phyloP scores from a whole-genome alignment of 2,797 vertebrate species.

The Eulemur mongoz region DNA sequence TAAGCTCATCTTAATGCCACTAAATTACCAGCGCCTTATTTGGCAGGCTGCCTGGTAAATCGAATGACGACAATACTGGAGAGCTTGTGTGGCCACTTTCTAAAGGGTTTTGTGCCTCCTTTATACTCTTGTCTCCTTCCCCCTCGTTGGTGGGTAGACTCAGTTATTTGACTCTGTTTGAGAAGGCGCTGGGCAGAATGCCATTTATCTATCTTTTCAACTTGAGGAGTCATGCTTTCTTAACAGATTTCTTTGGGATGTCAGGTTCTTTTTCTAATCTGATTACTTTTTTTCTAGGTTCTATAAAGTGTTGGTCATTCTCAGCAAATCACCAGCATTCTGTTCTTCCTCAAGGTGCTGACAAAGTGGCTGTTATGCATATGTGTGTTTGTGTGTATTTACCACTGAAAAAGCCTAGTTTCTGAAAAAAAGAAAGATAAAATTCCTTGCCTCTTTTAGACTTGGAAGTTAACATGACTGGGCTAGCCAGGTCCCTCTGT shows the following conservation, averaged over 20 bases:
- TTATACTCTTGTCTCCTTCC: neutral
- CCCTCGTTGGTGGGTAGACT: neutral
- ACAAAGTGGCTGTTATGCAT: neutral
- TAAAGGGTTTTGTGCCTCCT: conserved; percentile 46
- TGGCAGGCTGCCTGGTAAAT: conserved; percentile 27
- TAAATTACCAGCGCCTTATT: conserved; percentile 44
- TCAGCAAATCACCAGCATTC: neutral
- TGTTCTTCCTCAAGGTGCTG: neutral
- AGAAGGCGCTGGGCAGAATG: conserved; percentile 53
- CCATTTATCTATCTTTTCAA: conserved; percentile 54
- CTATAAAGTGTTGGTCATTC: neutral
- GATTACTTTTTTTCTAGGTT: neutral
- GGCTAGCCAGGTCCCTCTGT: neutral
- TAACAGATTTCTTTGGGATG: conserved; percentile 32
- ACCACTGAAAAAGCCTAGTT: neutral
- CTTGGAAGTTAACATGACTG: conserved; percentile 8
- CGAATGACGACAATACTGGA: neutral
- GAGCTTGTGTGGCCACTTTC: conserved; percentile 56
- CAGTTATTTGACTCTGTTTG: conserved; percentile 48
- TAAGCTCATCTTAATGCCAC: conserved; percentile 5
- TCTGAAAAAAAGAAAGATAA: neutral
- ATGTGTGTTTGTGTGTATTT: neutral
- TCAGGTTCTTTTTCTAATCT: neutral
- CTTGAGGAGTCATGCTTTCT: conserved; percentile 46
- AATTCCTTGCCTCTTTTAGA: neutral